Conservation (phyloP, 2,113 vertebrate species). For the Thymallus thymallus region DNA sequence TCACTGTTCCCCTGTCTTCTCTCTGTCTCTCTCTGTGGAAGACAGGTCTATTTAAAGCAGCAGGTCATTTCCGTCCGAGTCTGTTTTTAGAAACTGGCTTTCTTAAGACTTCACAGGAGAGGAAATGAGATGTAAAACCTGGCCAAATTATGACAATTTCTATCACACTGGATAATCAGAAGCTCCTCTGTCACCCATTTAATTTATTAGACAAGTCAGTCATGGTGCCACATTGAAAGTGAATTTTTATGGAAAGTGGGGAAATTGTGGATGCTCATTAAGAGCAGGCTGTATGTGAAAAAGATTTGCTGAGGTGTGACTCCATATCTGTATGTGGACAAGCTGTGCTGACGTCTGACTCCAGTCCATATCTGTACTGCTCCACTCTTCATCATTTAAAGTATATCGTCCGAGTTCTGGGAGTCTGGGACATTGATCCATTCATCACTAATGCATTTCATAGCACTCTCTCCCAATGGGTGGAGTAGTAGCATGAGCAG, state of each 20-base stretch:
- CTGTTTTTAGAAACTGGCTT: constrained; percentile 24
- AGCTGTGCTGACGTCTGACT: neutral
- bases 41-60: constrained; percentile 8
- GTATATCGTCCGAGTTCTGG: neutral
- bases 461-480: neutral
- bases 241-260: neutral
- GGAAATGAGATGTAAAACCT: neutral
- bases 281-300: too few relatives aligned
- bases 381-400: neutral
- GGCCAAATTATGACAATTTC: neutral
- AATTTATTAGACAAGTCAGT: neutral
- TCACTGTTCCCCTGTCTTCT: neutral
- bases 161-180: neutral
- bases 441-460: constrained; percentile 7
- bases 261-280: neutral
- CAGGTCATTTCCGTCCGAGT: neutral
- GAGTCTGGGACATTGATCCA: neutral
- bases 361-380: neutral
- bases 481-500: constrained; percentile 8
- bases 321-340: neutral
- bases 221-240: neutral
- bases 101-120: constrained; percentile 6
- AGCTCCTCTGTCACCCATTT: neutral
- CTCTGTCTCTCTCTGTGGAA: neutral
- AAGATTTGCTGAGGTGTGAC: too few relatives aligned